Evolutionary conservation across 2,113 vertebrate genomes (phyloP).

Genomic region (Dasypus novemcinctus): DNA sequence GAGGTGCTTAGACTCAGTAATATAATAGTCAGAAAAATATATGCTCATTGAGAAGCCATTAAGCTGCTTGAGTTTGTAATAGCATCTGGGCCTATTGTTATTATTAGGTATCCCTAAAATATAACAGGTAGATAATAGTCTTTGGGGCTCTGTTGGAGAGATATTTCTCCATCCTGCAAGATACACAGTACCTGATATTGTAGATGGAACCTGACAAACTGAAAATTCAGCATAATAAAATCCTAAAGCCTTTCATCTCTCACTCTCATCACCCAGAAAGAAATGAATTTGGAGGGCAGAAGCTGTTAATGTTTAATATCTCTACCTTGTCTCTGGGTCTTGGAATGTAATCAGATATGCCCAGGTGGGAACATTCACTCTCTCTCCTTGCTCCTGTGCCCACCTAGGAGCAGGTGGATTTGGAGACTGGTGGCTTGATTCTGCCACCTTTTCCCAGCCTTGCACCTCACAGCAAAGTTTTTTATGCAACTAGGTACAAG

Average conservation of each 20-base stretch:
- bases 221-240: slow-evolving; percentile 42
- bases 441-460: background rate
- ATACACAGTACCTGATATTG: background rate
- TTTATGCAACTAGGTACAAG: background rate
- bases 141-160: background rate
- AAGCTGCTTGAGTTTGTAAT: background rate
- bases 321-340: background rate
- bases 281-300: slow-evolving; percentile 23
- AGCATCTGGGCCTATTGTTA: background rate
- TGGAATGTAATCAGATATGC: fast-evolving
- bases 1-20: background rate
- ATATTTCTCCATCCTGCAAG: background rate
- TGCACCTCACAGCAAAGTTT: background rate
- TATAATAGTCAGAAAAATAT: background rate
- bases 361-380: fast-evolving
- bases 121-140: fast-evolving
- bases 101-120: background rate
- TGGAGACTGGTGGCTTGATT: background rate
- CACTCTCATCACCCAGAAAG: background rate
- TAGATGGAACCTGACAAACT: slow-evolving; percentile 68
- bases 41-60: background rate
- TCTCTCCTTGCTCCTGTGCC: background rate
- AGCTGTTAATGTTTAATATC: background rate
- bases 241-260: slow-evolving; percentile 67
- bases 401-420: background rate